Evolutionary conservation across 2,113 vertebrate species (phyloP).

Genomic region (Catharus fuscescens): DNA sequence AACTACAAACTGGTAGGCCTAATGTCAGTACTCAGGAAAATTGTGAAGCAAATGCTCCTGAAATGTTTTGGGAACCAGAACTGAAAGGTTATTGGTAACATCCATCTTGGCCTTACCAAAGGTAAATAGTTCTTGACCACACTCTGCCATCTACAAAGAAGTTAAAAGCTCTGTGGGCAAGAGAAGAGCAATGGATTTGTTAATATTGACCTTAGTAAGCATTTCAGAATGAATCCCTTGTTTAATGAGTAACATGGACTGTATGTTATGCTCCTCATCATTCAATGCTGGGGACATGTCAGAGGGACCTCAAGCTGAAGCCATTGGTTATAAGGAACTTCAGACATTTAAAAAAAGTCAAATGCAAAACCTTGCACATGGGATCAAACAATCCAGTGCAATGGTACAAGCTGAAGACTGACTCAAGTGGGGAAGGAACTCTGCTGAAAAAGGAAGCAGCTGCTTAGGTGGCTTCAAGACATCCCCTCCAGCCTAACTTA

Average conservation of each 20-base stretch:
- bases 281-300: not conserved
- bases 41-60: not conserved
- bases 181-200: not conserved
- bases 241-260: not conserved
- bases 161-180: not conserved
- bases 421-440: not conserved
- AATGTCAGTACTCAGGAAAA: not conserved
- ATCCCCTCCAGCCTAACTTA: not conserved
- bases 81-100: accelerated
- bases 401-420: not conserved
- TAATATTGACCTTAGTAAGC: not conserved
- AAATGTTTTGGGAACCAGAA: not conserved
- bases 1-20: not conserved
- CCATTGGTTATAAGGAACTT: not conserved
- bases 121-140: not conserved
- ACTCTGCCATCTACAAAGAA: not conserved
- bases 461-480: not conserved
- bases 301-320: not conserved
- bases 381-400: not conserved
- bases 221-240: not conserved
- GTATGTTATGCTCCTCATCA: not conserved
- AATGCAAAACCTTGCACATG: not conserved
- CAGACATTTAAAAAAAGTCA: not conserved
- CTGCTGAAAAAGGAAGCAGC: not conserved
- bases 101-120: not conserved